Base-by-base conservation (phyloP, 2,797 vertebrate genomes). In the Fringilla coelebs region DNA sequence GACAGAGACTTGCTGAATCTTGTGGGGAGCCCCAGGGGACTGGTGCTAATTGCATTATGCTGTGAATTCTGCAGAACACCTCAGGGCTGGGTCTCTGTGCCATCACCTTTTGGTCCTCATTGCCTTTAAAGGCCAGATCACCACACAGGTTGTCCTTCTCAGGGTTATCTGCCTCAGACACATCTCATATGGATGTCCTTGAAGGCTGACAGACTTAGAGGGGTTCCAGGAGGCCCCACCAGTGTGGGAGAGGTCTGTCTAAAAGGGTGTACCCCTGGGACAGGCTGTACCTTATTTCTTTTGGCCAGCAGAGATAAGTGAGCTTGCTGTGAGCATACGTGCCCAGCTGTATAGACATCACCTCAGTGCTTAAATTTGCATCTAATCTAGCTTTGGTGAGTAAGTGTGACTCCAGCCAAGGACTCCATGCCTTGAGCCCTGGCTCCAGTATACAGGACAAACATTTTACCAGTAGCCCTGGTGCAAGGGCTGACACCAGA, bases 1-100 rank as follows among this genome's bases (percentile, higher is more conserved):
- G n/a, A 72, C 0, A 34, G 54, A 2, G 46, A 29, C 31, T 49
- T 2, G 1, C 72, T 1, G 7, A 83, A 46, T 10, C 0, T 0
- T 19, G 22, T 1, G 1, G 34, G 11, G 7, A 88, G 34, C 6
- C 13, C 13, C 0, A 0, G 36, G 28, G 32, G 13, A 40, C 32
- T 31, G 72, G 9, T 80, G 32, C 17, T 77, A 5, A 10, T 74
- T 93, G 63, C 0, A 22, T 48, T 2, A 7, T 55, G 24, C 48
- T 80, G 31, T 77, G 88, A 68, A 54, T 71, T 77, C 79, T 54
- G 45, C 49, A 63, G 48, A 67, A 14, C 20, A 49, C 25, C 40
- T 89, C 2, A 3, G 28, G 45, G 17, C 40, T 76, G 76, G 61
- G 67, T 46, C 31, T 11, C 21, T 19, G 32, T 32, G 3, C 12